Evolutionary conservation across 2,113 vertebrate genomes (phyloP), one percentile per base, ranked within the genome.

Genomic region (Tetrao urogallus): DNA sequence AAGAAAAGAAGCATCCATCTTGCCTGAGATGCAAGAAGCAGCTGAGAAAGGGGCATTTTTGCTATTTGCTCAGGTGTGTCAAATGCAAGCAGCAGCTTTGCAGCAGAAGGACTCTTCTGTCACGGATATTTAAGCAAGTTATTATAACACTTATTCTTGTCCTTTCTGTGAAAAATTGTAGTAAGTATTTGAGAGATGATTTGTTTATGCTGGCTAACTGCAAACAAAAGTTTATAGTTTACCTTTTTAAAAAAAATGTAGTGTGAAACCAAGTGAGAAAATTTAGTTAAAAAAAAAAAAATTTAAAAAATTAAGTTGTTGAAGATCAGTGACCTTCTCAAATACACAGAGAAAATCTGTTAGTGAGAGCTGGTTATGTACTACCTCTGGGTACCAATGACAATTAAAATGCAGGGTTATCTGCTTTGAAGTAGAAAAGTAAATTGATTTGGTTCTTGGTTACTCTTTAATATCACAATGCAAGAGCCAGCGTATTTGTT

Each of bases 91-190:
- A 3, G 58, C 58, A 87, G 57, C 56, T 86, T 87, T 85, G 77
- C 75, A 75, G 25, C 19, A 52, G 50, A 27, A 87, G 74, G 72
- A 43, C 36, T 82, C 74, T 72, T 82, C 77, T 86, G 88, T 94
- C 83, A 94, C 0, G 6, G 93, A 10, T 86, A 40, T 92, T 94
- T 96, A 93, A 77, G 50, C 89, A 85, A 82, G 60, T 82, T 94
- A 87, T 87, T 95, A 70, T 79, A 93, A 87, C 90, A 64, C 75
- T 91, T 95, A 69, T 11, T 89, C 70, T 76, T 82, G 54, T 87
- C 45, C 60, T 89, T 92, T 58, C 64, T 76, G 21, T 91, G 91
- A 87, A 87, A 87, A 91, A 76, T 50, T 50, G 38, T 47, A 63
- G 27, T 34, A 58, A 70, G 66, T 45, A 79, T 38, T 70, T 85